phyloP scores from a whole-genome alignment of 2,797 vertebrate genomes.

The Philypnodon macrostomus region DNA sequence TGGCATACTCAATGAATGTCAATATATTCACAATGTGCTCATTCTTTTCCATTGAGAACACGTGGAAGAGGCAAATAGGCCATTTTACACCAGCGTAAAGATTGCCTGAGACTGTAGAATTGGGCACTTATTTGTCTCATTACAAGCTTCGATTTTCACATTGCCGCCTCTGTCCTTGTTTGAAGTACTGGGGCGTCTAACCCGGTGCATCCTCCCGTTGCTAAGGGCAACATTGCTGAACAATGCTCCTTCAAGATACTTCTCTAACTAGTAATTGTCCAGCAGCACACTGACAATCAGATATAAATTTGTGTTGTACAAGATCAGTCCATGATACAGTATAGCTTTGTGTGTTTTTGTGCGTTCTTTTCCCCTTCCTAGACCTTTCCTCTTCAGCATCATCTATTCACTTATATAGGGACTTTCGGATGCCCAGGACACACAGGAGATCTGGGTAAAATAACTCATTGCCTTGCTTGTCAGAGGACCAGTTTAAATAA shows the following conservation, averaged over 20 bases:
- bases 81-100: no score
- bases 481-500: constrained; percentile 38
- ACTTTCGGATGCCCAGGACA: neutral
- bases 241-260: neutral
- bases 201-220: constrained; percentile 20
- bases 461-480: constrained; percentile 29
- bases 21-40: no score
- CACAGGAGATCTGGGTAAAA: constrained; percentile 24
- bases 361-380: constrained; percentile 2
- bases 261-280: constrained; percentile 10
- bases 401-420: constrained; percentile 8
- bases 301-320: neutral
- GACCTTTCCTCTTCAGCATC: constrained; percentile 29
- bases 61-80: no score
- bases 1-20: no score
- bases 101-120: no score
- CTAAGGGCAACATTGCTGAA: constrained; percentile 9
- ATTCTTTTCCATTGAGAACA: no score
- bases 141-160: neutral
- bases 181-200: neutral
- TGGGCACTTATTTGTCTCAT: no score
- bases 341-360: no score
- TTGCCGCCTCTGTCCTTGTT: neutral
- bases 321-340: no score
- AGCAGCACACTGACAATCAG: neutral